Percentiles rank a stretch among this genome's conserved stretches.
Evolutionary conservation across 2,888 invertebrate species (phyloP).

Genomic region (Agonopterix alstromeriana): DNA sequence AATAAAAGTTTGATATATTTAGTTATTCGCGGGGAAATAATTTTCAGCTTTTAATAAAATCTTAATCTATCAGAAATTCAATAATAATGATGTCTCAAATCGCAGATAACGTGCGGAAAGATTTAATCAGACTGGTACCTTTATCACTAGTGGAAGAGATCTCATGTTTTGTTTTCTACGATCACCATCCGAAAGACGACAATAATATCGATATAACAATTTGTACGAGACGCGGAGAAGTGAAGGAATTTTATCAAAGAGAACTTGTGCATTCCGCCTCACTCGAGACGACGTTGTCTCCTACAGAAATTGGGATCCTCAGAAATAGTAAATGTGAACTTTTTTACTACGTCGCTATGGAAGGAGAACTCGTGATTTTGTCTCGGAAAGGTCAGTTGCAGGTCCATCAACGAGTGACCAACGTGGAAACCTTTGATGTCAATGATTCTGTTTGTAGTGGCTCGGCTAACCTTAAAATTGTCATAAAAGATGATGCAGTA

Average conservation of each 20-base stretch:
- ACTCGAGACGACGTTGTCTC: slow-evolving; percentile 17
- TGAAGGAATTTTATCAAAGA: slow-evolving; percentile 47
- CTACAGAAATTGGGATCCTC: slow-evolving; percentile 33
- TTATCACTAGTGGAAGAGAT: slow-evolving; percentile 34
- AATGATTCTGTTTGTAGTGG: slow-evolving; percentile 39
- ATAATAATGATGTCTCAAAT: neutral
- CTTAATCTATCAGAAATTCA: too few relatives aligned
- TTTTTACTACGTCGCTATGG: slow-evolving; percentile 41
- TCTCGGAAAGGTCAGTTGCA: slow-evolving; percentile 28
- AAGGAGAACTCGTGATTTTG: slow-evolving; percentile 37
- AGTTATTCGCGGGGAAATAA: too few relatives aligned
- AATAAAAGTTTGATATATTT: too few relatives aligned
- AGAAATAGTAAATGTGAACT: slow-evolving; percentile 43
- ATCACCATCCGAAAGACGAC: slow-evolving; percentile 45
- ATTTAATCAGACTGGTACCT: slow-evolving; percentile 39
- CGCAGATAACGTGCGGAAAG: slow-evolving; percentile 29
- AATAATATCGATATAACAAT: slow-evolving; percentile 43
- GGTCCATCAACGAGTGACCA: slow-evolving; percentile 27
- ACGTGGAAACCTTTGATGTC: slow-evolving; percentile 39
- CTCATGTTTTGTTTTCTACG: slow-evolving; percentile 48
- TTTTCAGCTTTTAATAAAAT: too few relatives aligned
- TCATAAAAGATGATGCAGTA: slow-evolving; percentile 41
- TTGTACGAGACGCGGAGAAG: slow-evolving; percentile 42
- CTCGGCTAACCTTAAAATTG: slow-evolving; percentile 35
- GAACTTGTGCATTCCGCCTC: slow-evolving; percentile 31